Evolutionary conservation across 1,140 invertebrate genomes (phyloP).

Genomic region (Rhyzopertha dominica): DNA sequence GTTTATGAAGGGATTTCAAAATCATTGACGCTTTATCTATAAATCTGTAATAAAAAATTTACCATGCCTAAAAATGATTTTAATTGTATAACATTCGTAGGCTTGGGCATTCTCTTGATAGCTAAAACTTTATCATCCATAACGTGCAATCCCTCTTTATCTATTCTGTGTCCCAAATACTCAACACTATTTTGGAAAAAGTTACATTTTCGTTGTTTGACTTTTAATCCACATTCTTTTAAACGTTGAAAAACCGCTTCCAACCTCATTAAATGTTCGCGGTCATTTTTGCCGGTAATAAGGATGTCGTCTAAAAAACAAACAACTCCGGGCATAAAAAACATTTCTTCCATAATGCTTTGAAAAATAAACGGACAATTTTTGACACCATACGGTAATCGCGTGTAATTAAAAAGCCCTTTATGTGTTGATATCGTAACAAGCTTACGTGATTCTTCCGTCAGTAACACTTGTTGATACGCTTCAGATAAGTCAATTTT

Average conservation of each 20-base stretch:
- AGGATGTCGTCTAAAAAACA: conserved; percentile 1
- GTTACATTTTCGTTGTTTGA: background rate
- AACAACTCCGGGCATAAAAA: background rate
- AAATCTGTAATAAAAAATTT: background rate
- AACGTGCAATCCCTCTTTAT: background rate
- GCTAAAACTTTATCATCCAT: background rate
- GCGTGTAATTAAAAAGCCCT: conserved; percentile 1
- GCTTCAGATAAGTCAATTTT: background rate
- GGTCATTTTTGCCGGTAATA: background rate
- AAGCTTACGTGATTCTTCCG: background rate
- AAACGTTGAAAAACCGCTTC: background rate
- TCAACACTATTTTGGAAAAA: background rate
- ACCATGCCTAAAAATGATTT: background rate
- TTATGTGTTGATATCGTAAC: background rate
- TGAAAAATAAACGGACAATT: background rate
- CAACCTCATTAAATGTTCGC: background rate
- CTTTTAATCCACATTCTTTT: background rate
- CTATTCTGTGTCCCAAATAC: background rate
- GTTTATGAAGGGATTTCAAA: background rate
- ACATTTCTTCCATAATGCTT: background rate
- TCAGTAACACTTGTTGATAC: background rate
- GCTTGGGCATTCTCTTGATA: background rate
- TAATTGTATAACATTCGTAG: background rate
- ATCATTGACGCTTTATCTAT: too few species aligned
- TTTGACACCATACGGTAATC: background rate